A percentile compares a stretch with the other conserved stretches of the same genome.
Conservation (phyloP, 2,113 vertebrate species). For the Odocoileus virginianus region DNA sequence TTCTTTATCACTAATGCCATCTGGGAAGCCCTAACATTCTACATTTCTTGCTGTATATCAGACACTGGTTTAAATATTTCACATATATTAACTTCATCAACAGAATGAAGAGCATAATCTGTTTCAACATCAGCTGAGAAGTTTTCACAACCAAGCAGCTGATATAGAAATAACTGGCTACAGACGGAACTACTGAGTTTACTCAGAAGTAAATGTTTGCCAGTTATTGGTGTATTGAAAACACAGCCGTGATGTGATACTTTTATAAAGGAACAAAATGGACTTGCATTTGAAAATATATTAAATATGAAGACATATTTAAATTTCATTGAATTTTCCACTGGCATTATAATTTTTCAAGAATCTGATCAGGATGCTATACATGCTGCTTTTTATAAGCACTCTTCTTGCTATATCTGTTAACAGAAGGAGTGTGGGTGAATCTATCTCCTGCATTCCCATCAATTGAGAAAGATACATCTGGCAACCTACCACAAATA, state of each 20-base stretch:
- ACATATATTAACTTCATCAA: constrained; percentile 40
- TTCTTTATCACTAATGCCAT: neutral
- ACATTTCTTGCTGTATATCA: neutral
- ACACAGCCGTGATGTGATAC: neutral
- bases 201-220: constrained; percentile 1
- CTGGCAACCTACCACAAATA: neutral
- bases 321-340: constrained; percentile 20
- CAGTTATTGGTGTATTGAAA: constrained; percentile 9
- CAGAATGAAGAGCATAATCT: constrained; percentile 35
- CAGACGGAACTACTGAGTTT: constrained; percentile 34
- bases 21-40: neutral
- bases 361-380: neutral
- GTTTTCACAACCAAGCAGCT: constrained; percentile 34
- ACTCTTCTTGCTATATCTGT: neutral
- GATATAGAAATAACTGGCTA: constrained; percentile 40
- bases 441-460: neutral
- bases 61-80: constrained; percentile 15
- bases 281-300: constrained; percentile 35
- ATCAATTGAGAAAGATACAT: constrained; percentile 3
- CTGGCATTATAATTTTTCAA: neutral
- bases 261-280: neutral
- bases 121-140: constrained; percentile 43
- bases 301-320: constrained; percentile 15
- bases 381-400: constrained; percentile 23
- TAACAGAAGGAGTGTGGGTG: constrained; percentile 47